Evolutionary conservation across 2,113 vertebrate genomes (phyloP), one percentile per base, ranked within the genome.

Genomic region (Protomyctophum bolini): DNA sequence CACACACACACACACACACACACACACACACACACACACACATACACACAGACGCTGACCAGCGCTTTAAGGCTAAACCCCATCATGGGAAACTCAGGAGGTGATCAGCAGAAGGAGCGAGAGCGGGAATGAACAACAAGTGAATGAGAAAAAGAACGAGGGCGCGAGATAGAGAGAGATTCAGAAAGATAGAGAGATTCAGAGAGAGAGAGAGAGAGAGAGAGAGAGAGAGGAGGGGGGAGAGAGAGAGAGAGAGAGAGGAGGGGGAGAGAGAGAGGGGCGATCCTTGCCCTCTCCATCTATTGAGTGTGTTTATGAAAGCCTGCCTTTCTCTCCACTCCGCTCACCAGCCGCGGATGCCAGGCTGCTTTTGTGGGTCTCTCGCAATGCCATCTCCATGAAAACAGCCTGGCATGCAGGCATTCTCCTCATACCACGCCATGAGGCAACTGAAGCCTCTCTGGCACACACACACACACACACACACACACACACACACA

Each of bases 361-460:
- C 94, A 95, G 92, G 80, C 83, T 15, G 75, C 80, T 92, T 89
- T 92, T 93, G 93, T 92, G 90, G 33, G 33, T 33, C 70, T 70
- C 87, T 89, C 90, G 90, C 91, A 92, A 94, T 94, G 92, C 93
- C 81, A 93, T 85, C 86, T 85, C 91, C 93, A 93, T 81, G 92
- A 95, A 91, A 92, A 83, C 80, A 6, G 75, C 78, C 81, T 91
- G 92, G 94, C 91, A 95, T 96, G 94, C 91, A 83, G 84, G 89
- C 87, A 92, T 91, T 83, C 84, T 83, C 81, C 82, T 83, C 83
- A 86, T 76, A 70, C 81, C 82, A 4, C 33, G 33, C 33, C 33
- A 33, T 33, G 33, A 33, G 33, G 33, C 33, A 33, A 33, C 33
- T 33, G 33, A 33, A 33, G 33, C 33, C 33, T 33, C 33, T 33